Conservation (phyloP, 1,140 invertebrate genomes). For the Hycleus phaleratus region DNA sequence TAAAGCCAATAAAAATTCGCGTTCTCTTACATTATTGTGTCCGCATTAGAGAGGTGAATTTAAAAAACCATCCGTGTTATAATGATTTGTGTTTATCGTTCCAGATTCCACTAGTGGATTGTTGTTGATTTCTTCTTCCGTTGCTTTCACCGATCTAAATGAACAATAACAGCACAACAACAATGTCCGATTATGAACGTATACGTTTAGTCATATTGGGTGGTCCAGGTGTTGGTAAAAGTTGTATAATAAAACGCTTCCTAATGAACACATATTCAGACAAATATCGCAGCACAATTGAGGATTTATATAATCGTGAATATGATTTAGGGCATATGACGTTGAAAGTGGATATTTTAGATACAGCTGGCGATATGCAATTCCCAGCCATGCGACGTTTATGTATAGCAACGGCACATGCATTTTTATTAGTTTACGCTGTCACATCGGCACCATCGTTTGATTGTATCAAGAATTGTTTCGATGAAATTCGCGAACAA, state of each 20-base stretch:
- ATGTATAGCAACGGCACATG: slow-evolving; percentile 82
- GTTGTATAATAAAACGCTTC: slow-evolving; percentile 77
- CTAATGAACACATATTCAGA: slow-evolving; percentile 78
- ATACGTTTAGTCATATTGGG: slow-evolving; percentile 80
- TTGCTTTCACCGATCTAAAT: slow-evolving; percentile 3
- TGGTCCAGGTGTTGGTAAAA: slow-evolving; percentile 74
- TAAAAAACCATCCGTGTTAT: too few species aligned
- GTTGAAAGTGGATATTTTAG: slow-evolving; percentile 79
- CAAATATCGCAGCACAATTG: slow-evolving; percentile 81
- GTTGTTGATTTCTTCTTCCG: too few species aligned
- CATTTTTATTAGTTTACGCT: slow-evolving; percentile 83
- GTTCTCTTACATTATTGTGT: too few species aligned
- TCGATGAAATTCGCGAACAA: slow-evolving; percentile 77
- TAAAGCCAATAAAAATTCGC: too few species aligned
- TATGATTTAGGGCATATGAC: slow-evolving; percentile 68
- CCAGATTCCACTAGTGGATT: too few species aligned
- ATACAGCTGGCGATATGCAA: slow-evolving; percentile 80
- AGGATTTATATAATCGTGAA: slow-evolving; percentile 81
- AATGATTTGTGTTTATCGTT: too few species aligned
- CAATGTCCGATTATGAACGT: slow-evolving; percentile 62
- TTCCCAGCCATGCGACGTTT: slow-evolving; percentile 82
- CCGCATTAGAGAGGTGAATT: too few species aligned
- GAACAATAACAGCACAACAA: slow-evolving; percentile 32
- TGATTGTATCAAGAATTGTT: slow-evolving; percentile 67
- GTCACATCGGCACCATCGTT: slow-evolving; percentile 72